Evolutionary conservation across 2,888 invertebrate species (phyloP), one percentile per base, ranked within the genome.

Genomic region (Eremobia ochroleuca): DNA sequence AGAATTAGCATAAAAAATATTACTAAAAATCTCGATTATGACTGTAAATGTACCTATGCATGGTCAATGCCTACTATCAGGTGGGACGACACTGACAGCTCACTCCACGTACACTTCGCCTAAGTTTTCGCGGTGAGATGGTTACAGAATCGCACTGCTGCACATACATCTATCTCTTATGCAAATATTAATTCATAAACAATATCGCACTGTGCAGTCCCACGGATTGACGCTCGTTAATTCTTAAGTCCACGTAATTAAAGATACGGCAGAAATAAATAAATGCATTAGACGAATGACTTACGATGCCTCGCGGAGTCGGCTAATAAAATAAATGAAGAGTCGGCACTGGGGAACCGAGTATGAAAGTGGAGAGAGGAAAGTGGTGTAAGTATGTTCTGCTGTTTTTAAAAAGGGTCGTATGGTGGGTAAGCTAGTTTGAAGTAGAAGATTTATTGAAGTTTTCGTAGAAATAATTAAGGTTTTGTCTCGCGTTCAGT

Each of bases 261-360:
- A 95, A 95, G 91, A 91, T 91, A 92, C 86, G 90, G 90, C 86
- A 92, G 91, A 93, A 92, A 94, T 91, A 91, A 91, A 95, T 95
- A 94, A 95, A 95, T 94, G 94, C 91, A 95, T 95, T 94, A 95
- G 94, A 92, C 79, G 90, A 93, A 92, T 94, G 94, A 95, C 92
- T 94, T 94, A 95, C 94, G 94, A 94, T 94, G 94, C 94, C 94
- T 94, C 78, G 93, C 89, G 92, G 94, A 94, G 93, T 91, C 92
- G 90, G 92, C 94, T 95, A 95, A 95, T 95, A 95, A 95, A 95
- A 96, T 93, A 95, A 95, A 95, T 95, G 95, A 94, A 94, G 93
- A 93, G 91, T 91, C 88, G 90, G 92, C 90, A 88, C 87, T 91
- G 89, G 86, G 88, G 81, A 83, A 82, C 87, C 76, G 73, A 81